Conservation (phyloP, 2,888 invertebrate genomes). For the Meliscaeva auricollis region DNA sequence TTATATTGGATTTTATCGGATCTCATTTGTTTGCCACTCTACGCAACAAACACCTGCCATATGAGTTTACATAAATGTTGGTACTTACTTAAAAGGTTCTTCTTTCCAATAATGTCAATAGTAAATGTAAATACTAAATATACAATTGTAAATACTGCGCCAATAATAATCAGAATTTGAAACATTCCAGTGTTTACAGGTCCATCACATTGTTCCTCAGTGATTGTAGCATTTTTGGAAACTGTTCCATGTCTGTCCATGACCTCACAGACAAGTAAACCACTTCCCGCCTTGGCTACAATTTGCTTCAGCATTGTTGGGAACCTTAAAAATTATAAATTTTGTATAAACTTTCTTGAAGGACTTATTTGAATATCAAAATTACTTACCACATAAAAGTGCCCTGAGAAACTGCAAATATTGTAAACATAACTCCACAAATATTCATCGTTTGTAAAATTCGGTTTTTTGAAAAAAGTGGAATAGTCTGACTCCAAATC, state of each 20-base stretch:
- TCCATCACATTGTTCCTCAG: constrained; percentile 83
- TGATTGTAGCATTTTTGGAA: constrained; percentile 9
- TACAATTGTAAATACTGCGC: constrained; percentile 87
- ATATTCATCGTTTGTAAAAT: constrained; percentile 81
- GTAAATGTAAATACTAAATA: constrained; percentile 88
- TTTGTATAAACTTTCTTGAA: too few species aligned
- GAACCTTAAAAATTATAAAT: constrained; percentile 77
- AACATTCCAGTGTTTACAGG: constrained; percentile 87
- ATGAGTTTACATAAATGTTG: too few species aligned
- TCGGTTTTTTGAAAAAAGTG: constrained; percentile 80
- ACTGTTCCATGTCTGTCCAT: constrained; percentile 56
- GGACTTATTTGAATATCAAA: too few species aligned
- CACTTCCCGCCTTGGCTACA: constrained; percentile 80
- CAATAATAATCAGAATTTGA: constrained; percentile 88
- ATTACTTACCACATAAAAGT: constrained; percentile 81
- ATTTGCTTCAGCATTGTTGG: constrained; percentile 82
- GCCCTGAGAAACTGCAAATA: constrained; percentile 82
- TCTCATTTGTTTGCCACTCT: too few species aligned
- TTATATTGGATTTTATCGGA: too few species aligned
- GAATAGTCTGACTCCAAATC: constrained; percentile 82
- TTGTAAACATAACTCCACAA: constrained; percentile 79
- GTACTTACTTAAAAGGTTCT: constrained; percentile 85
- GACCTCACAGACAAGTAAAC: constrained; percentile 80
- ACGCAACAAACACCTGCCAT: too few species aligned
- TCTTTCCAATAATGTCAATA: constrained; percentile 86